A percentile compares a stretch with the other conserved stretches of the same genome.
These are phyloP conservation scores for Amblyopsis hoosieri DNA, from an alignment of 2,797 vertebrate genomes.

Conservation along the genomic window DNA sequence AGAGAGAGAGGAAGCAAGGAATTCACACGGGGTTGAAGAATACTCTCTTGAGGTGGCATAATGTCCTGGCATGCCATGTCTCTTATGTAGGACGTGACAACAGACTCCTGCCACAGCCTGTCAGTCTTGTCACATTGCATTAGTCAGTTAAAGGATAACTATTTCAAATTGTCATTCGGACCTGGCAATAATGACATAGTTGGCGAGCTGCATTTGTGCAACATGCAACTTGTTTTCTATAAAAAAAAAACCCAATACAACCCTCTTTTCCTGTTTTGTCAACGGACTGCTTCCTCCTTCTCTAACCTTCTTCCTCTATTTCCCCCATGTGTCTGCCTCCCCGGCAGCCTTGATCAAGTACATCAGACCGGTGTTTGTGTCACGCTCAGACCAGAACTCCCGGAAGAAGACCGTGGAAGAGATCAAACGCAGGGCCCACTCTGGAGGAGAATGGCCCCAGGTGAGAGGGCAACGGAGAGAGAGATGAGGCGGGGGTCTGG, in stretches of 20 bases:
- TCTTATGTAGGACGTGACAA: too few relatives aligned
- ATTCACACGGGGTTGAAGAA: too few relatives aligned
- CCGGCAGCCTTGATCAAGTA: constrained; percentile 91
- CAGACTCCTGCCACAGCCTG: neutral
- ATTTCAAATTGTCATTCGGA: too few relatives aligned
- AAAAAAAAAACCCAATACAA: too few relatives aligned
- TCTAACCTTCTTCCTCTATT: constrained; percentile 7
- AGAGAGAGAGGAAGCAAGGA: too few relatives aligned
- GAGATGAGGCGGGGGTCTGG: neutral
- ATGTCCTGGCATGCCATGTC: too few relatives aligned
- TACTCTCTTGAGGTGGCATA: too few relatives aligned
- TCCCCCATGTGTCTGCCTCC: constrained; percentile 1
- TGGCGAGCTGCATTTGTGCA: too few relatives aligned
- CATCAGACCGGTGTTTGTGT: constrained; percentile 95
- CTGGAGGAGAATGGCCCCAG: constrained; percentile 93
- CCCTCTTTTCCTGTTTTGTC: too few relatives aligned
- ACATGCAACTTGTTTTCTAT: too few relatives aligned
- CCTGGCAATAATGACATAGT: too few relatives aligned
- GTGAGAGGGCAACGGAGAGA: constrained; percentile 65
- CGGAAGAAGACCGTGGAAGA: constrained; percentile 96
- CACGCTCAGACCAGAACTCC: constrained; percentile 93
- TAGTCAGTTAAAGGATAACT: too few relatives aligned
- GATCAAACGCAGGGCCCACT: constrained; percentile 90
- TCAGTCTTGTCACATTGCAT: neutral
- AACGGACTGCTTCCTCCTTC: neutral